These are phyloP conservation scores for Asarcornis scutulata DNA, from an alignment of 2,113 vertebrate species.

Conservation along the genomic window DNA sequence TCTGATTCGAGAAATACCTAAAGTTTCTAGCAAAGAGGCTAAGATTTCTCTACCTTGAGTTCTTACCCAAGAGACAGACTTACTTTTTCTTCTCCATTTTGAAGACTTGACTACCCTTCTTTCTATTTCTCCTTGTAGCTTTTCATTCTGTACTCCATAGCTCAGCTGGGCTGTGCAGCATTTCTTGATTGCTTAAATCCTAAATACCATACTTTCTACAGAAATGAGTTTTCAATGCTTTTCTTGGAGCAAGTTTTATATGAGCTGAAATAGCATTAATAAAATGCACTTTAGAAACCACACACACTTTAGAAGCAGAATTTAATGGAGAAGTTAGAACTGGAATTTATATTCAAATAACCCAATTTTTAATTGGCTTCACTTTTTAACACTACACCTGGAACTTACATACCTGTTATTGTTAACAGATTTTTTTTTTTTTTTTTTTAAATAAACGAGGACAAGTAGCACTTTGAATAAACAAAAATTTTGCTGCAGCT, in stretches of 20 bases:
- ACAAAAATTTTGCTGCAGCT: neutral
- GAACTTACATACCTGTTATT: neutral
- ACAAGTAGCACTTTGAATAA: neutral
- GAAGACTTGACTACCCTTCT: neutral
- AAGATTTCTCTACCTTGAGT: neutral
- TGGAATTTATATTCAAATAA: neutral
- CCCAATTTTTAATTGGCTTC: neutral
- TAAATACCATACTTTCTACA: conserved; percentile 25
- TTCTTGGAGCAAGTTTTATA: conserved; percentile 27
- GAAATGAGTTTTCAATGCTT: conserved; percentile 3
- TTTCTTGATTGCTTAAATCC: conserved; percentile 34
- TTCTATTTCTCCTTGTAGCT: neutral
- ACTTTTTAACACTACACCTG: neutral
- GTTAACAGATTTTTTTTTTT: neutral
- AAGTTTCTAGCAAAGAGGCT: neutral
- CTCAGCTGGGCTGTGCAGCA: neutral
- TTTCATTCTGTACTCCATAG: neutral
- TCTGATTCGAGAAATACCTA: neutral
- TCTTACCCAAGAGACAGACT: neutral
- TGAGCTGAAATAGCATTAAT: conserved; percentile 31
- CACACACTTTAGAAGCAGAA: neutral
- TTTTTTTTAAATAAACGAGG: neutral
- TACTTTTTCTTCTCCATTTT: neutral
- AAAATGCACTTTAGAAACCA: conserved; percentile 3
- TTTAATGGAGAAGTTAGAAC: neutral